phyloP scores from a whole-genome alignment of 2,797 vertebrate species.

The Sebastes variabilis region DNA sequence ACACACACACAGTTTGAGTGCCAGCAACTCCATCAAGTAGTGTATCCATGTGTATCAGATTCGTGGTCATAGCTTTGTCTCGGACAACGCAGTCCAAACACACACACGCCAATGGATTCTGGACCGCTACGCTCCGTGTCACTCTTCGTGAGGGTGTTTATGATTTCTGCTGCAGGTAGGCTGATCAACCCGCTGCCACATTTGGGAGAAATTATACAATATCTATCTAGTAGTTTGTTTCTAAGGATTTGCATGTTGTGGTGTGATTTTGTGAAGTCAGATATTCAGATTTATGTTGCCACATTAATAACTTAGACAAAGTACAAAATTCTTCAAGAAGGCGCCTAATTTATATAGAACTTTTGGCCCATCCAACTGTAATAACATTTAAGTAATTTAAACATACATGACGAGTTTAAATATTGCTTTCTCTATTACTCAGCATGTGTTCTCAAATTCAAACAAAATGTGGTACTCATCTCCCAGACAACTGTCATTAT shows the following conservation, averaged over 20 bases:
- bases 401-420: background rate
- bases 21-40: conserved; percentile 23
- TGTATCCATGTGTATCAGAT: conserved; percentile 29
- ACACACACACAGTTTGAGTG: conserved; percentile 9
- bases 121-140: conserved; percentile 14
- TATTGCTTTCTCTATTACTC: background rate
- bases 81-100: conserved; percentile 6
- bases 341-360: background rate
- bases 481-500: background rate
- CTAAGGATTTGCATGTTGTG: background rate
- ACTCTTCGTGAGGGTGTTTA: conserved; percentile 47
- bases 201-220: background rate
- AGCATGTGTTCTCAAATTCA: background rate
- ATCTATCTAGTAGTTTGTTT: background rate
- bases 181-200: background rate
- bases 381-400: background rate
- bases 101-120: conserved; percentile 60
- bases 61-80: conserved; percentile 36
- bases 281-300: background rate
- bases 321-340: background rate
- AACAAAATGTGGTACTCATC: background rate
- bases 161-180: conserved; percentile 69
- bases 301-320: background rate
- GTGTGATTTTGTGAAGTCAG: background rate
- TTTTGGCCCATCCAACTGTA: background rate